Conservation (phyloP, 1,140 invertebrate genomes). For the Drosophila seguyi region DNA sequence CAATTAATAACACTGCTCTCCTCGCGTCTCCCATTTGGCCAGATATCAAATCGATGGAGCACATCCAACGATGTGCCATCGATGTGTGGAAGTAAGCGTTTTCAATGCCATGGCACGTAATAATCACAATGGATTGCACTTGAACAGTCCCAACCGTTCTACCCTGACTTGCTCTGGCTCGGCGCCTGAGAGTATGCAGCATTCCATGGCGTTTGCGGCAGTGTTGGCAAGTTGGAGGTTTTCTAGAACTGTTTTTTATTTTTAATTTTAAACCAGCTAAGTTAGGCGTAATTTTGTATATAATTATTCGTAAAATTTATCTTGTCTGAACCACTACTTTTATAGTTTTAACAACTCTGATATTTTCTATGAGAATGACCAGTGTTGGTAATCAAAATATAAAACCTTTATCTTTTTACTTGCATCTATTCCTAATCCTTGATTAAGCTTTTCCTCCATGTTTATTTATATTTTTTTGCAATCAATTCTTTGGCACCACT, state of each 20-base stretch:
- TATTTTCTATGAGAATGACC: background rate
- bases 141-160: slow-evolving; percentile 51
- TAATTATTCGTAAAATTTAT: too few relatives aligned
- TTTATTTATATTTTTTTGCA: background rate
- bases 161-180: slow-evolving; percentile 37
- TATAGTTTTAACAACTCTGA: too few relatives aligned
- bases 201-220: slow-evolving; percentile 23
- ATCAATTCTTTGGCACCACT: slow-evolving; percentile 2
- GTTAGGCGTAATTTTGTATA: too few relatives aligned
- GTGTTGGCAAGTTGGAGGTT: slow-evolving; percentile 5
- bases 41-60: slow-evolving; percentile 23
- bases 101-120: slow-evolving; percentile 80
- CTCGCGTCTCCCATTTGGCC: background rate
- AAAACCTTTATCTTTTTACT: background rate
- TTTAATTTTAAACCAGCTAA: too few relatives aligned
- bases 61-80: slow-evolving; percentile 1
- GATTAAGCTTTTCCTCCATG: too few relatives aligned
- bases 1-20: slow-evolving; percentile 70
- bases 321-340: too few relatives aligned
- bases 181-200: slow-evolving; percentile 65
- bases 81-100: slow-evolving; percentile 48
- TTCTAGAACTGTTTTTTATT: too few relatives aligned
- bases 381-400: background rate
- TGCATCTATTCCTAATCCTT: background rate
- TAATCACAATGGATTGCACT: slow-evolving; percentile 79